Evolutionary conservation across 2,797 vertebrate species (phyloP).

Genomic region (Balearica regulorum): DNA sequence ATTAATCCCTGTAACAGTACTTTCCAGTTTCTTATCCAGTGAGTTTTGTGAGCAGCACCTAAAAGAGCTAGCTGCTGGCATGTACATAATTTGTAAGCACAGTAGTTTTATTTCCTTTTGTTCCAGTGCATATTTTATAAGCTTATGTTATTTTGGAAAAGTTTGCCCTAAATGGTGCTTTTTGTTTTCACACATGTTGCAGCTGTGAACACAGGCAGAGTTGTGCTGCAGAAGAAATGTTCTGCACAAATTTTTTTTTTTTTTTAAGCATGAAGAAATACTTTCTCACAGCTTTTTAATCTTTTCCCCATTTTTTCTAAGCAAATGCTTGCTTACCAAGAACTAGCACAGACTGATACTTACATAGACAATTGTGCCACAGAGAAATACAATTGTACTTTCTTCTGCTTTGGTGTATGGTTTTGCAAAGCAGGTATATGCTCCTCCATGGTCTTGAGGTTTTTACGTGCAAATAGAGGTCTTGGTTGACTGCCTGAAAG

Average conservation of each 20-base stretch:
- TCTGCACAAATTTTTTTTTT: background rate
- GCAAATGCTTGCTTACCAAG: background rate
- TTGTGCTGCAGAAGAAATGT: background rate
- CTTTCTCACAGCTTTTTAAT: background rate
- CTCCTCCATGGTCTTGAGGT: background rate
- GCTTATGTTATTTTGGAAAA: background rate
- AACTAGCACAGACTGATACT: background rate
- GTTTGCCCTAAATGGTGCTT: background rate
- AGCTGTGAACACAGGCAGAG: background rate
- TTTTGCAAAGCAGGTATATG: background rate
- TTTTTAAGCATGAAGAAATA: background rate
- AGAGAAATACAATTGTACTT: background rate
- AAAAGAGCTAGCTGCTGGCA: background rate
- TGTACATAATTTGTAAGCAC: rapidly evolving
- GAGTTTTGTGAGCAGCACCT: background rate
- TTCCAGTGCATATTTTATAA: background rate
- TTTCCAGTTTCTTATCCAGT: background rate
- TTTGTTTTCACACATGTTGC: background rate
- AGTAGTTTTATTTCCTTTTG: background rate
- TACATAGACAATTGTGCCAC: background rate
- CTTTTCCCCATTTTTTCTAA: background rate
- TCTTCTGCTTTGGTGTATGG: background rate
- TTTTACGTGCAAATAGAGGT: background rate
- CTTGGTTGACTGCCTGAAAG: background rate
- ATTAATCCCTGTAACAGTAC: background rate